Evolutionary conservation across 2,113 vertebrate genomes (phyloP), one percentile per base, ranked within the genome.

Genomic region (Okapia johnstoni): DNA sequence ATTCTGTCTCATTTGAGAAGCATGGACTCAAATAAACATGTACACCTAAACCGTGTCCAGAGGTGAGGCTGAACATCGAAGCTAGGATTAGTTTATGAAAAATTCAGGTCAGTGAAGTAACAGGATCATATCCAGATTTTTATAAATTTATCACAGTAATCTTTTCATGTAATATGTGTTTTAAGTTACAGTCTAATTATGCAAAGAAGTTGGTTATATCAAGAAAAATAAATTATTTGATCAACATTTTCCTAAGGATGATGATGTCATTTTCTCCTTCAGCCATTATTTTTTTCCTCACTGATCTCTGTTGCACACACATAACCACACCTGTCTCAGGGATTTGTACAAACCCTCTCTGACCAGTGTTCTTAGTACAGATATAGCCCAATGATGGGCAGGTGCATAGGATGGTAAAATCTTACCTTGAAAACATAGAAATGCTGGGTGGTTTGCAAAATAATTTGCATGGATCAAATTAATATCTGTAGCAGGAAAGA

Each of bases 381-480:
- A 54, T 46, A 16, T 36, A 15, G 17, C 21, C 17, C 77, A 55
- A 43, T 58, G 63, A 85, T 80, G 61, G 50, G 33, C 55, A 88
- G 5, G 8, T 52, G 11, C 25, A 85, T 92, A 95, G 14, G 7
- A 76, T 33, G 33, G 70, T 57, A 17, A 17, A 81, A 54, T 46
- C 55, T 85, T 5, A 81, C 25, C 87, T 84, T 88, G 81, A 96
- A 92, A 70, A 81, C 66, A 94, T 8, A 95, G 43, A 93, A 94
- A 66, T 73, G 7, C 48, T 66, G 54, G 12, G 48, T 36, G 40
- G 43, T 87, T 95, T 96, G 58, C 25, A 84, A 93, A 97, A 85
- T n/a, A 83, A 26, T 97, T 93, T 97, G 25, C 14, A 46, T 93
- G 61, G 21, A 81, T 93, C 46, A 93, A 94, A 93, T 93, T 80